phyloP scores from a whole-genome alignment of 2,797 vertebrate genomes.

The Myotis findleyi region DNA sequence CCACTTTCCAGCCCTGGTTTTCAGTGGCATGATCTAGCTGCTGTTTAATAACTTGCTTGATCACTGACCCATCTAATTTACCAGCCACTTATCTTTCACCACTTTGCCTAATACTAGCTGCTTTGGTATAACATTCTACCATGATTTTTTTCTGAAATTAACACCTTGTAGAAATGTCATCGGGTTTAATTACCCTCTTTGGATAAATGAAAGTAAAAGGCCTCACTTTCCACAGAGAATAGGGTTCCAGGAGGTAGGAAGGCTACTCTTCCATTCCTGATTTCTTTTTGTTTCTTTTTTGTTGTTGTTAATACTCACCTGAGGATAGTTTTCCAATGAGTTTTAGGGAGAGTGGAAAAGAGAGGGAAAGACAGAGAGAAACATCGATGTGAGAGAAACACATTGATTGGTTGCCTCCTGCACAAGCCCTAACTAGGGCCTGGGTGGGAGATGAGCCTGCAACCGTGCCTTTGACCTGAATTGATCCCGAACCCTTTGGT shows the following conservation, averaged over 20 bases:
- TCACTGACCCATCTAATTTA: not conserved
- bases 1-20: not conserved
- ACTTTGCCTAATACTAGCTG: not conserved
- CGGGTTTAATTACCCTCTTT: constrained; percentile 6
- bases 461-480: too few relatives aligned
- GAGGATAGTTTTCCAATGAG: too few relatives aligned
- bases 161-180: not conserved
- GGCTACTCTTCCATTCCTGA: not conserved
- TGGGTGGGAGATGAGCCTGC: too few relatives aligned
- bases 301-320: too few relatives aligned
- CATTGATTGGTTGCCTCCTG: too few relatives aligned
- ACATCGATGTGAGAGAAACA: too few relatives aligned
- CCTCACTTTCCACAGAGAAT: not conserved
- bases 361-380: too few relatives aligned
- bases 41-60: constrained; percentile 15
- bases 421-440: too few relatives aligned
- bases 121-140: not conserved
- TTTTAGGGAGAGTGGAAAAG: too few relatives aligned
- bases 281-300: not conserved
- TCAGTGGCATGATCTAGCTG: not conserved
- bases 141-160: constrained; percentile 34
- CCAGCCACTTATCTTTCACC: not conserved
- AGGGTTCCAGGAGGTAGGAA: not conserved
- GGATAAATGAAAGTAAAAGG: not conserved
- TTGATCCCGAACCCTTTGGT: too few relatives aligned